A percentile compares a stretch with the other conserved stretches of the same genome.
Evolutionary conservation across 2,888 invertebrate genomes (phyloP).

Genomic region (Willowsia nigromaculata): DNA sequence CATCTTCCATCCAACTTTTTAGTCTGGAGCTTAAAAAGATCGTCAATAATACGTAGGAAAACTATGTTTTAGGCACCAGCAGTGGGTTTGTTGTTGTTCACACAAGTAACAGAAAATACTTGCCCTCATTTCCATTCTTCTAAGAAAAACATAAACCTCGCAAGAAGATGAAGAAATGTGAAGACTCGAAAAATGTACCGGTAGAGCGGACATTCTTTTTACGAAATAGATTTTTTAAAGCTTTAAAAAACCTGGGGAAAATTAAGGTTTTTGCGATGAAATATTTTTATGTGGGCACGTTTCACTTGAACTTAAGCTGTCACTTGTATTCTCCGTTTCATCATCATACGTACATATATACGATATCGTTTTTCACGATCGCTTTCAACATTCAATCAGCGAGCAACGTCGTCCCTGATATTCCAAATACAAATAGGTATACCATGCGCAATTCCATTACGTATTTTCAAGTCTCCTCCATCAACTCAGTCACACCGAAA

Average conservation of each 20-base stretch:
- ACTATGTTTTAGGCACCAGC: neutral
- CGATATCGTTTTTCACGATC: slow-evolving; percentile 11
- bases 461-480: neutral
- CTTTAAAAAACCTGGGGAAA: neutral
- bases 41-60: neutral
- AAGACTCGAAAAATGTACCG: neutral
- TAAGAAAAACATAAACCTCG: neutral
- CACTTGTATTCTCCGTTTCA: neutral
- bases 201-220: neutral
- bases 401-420: no score
- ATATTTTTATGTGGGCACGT: slow-evolving; percentile 2
- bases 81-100: neutral
- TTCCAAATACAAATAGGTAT: no score
- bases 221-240: neutral
- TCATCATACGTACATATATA: neutral
- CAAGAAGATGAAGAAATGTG: neutral
- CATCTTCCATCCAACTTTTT: neutral
- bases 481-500: neutral
- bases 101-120: neutral
- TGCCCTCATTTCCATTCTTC: slow-evolving; percentile 20
- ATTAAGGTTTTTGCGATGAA: slow-evolving; percentile 13
- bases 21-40: neutral
- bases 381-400: slow-evolving; percentile 36
- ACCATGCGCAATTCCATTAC: neutral
- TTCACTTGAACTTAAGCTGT: slow-evolving; percentile 29